These are phyloP conservation scores for Paramacrobiotus metropolitanus DNA, from an alignment of 1,140 invertebrate genomes.

Conservation along the genomic window DNA sequence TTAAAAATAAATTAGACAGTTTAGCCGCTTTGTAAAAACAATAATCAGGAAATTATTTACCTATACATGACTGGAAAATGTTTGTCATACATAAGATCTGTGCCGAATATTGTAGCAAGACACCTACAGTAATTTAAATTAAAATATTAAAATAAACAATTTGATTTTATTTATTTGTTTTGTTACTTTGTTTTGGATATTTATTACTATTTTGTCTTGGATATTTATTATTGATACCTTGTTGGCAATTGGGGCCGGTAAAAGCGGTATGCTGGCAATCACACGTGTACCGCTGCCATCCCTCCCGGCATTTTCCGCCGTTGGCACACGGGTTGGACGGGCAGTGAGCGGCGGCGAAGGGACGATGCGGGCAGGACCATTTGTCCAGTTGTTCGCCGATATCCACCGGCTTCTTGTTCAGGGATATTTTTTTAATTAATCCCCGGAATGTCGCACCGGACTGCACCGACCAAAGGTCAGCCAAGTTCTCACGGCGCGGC, in stretches of 20 bases:
- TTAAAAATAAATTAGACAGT: too few relatives aligned
- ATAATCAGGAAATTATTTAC: too few relatives aligned
- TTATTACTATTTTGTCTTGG: too few relatives aligned
- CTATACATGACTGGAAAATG: too few relatives aligned
- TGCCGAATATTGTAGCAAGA: too few relatives aligned
- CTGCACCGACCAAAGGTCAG: background rate
- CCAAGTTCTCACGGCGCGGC: background rate
- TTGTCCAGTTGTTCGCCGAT: background rate
- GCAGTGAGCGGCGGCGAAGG: constrained; percentile 33
- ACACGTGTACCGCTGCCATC: constrained; percentile 86
- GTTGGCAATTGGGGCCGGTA: constrained; percentile 68
- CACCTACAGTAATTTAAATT: too few relatives aligned
- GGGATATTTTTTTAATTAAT: background rate
- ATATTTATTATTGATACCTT: too few relatives aligned
- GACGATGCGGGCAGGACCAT: background rate
- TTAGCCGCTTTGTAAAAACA: too few relatives aligned
- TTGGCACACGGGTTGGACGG: constrained; percentile 65
- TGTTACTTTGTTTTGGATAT: too few relatives aligned
- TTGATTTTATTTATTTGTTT: too few relatives aligned
- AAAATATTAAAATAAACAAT: too few relatives aligned
- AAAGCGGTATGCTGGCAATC: constrained; percentile 74
- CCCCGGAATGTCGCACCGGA: background rate
- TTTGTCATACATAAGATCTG: too few relatives aligned
- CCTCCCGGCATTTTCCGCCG: constrained; percentile 62
- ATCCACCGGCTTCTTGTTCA: background rate